Evolutionary conservation across 1,140 invertebrate genomes (phyloP), one percentile per base, ranked within the genome.

Genomic region (Physella acuta): DNA sequence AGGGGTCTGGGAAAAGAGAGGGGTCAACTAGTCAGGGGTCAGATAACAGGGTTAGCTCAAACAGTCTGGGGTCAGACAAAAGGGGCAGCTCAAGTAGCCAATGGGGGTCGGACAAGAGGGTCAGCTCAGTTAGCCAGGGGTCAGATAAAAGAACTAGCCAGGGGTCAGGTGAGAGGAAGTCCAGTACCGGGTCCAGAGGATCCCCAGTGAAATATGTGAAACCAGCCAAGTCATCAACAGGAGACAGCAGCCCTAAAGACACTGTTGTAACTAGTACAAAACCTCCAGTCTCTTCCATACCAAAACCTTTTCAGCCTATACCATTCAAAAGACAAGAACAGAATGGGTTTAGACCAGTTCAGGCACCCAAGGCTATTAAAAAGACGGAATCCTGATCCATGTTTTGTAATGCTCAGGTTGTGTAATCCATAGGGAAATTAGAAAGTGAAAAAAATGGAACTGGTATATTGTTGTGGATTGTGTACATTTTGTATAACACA

Each of bases 261-360:
- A n/a, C n/a, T n/a, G n/a, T n/a, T n/a, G n/a, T n/a, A n/a, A n/a
- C n/a, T n/a, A n/a, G n/a, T n/a, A 49, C 44, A n/a, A 49, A 49
- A n/a, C n/a, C n/a, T n/a, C n/a, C n/a, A n/a, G 2, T 14, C 8
- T 17, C n/a, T 26, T 20, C 36, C 8, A 51, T 64, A 28, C 39
- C 51, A 17, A 64, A 20, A 3, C 62, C 62, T 2, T 64, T 64
- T 64, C 62, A 64, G 20, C 62, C 62, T 16, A 64, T 64, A 24
- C 62, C 62, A 2, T 64, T 52, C 28, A 64, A 53, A 36, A 51
- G 44, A 44, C 62, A 44, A 20, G 39, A 64, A 11, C 28, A 1
- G 20, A 64, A 64, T 53, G 62, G 62, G 1, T 31, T 64, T 17
- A 39, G 62, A 26, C 52, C 62, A 31, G 62, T 64, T 2, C 26